Evolutionary conservation across 2,888 invertebrate species (phyloP), one percentile per base, ranked within the genome.

Genomic region (Ommatoiulus sabulosus): DNA sequence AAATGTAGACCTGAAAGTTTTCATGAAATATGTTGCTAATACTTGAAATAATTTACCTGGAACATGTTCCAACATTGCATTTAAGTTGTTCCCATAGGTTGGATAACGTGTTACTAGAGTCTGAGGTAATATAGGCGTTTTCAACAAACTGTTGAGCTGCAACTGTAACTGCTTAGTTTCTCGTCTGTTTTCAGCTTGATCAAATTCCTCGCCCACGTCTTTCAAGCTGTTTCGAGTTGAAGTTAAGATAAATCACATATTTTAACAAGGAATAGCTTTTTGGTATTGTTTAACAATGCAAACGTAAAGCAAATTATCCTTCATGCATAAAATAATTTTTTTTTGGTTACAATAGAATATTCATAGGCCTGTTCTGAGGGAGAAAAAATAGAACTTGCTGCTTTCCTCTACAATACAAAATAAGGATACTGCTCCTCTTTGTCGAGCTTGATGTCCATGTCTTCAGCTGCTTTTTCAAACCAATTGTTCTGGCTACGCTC

Each of bases 391-490:
- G 80, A 17, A 8, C 17, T 15, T 35, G 8, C 43, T 43, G n/a
- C 44, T n/a, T 24, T 35, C 5, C 48, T 44, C 6, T 87, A 48
- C 35, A 8, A 48, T 10, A 87, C 72, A 63, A 43, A 63, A 12
- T 12, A 87, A 12, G 57, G 57, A 85, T 85, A 85, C 85, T 44
- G 85, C 20, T 85, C 92, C 89, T 95, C 95, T 72, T 97, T 96
- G 91, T 98, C 98, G 2, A 98, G 93, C 15, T 93, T 93, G 80
- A 94, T 91, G 92, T 99, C 99, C 95, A 98, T 96, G 90, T 98
- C 97, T 90, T 95, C 94, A 0, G 97, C 97, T 1, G 96, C 96
- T 92, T 96, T 96, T 91, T 96, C 95, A 91, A 97, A 94, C 99
- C 99, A 99, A 43, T 96, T 96, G 90, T 94, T 94, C 91, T 97